Percentiles rank a stretch among this genome's conserved stretches.
Evolutionary conservation across 2,113 vertebrate species (phyloP).

Genomic region (Oryzias woworae): DNA sequence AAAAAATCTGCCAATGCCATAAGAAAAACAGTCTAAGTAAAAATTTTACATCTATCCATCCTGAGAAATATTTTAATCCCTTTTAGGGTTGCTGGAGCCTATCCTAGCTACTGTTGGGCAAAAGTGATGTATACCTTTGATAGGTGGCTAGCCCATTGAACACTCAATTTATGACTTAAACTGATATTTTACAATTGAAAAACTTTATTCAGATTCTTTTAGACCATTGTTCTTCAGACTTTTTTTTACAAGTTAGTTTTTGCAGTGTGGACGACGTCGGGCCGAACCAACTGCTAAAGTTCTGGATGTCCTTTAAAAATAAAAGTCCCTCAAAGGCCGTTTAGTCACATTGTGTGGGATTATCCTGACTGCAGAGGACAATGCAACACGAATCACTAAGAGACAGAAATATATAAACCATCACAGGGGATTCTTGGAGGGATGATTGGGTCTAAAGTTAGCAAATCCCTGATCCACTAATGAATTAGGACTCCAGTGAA

Average conservation of each 20-base stretch:
- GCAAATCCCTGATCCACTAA: slow-evolving; percentile 69
- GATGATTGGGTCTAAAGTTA: slow-evolving; percentile 64
- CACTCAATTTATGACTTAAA: too few relatives aligned
- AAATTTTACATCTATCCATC: too few relatives aligned
- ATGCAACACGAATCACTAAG: slow-evolving; percentile 54
- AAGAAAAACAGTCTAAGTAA: too few relatives aligned
- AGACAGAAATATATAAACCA: slow-evolving; percentile 60
- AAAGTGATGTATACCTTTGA: too few relatives aligned
- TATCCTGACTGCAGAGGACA: slow-evolving; percentile 60
- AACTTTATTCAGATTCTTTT: too few relatives aligned
- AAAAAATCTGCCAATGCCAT: too few relatives aligned
- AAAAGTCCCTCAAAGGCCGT: slow-evolving; percentile 42
- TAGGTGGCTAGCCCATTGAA: too few relatives aligned
- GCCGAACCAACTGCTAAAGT: slow-evolving; percentile 24
- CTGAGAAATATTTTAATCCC: too few relatives aligned
- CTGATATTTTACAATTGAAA: too few relatives aligned
- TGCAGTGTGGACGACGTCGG: background rate
- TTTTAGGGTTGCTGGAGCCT: too few relatives aligned
- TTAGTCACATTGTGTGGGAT: slow-evolving; percentile 68
- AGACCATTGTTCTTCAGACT: background rate
- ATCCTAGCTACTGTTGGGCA: too few relatives aligned
- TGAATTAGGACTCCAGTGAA: slow-evolving; percentile 69
- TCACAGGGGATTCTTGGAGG: slow-evolving; percentile 39
- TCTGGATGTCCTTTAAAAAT: slow-evolving; percentile 57
- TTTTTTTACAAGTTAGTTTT: background rate